Conservation (phyloP, 2,888 invertebrate species). For the Rhaphigaster nebulosa region DNA sequence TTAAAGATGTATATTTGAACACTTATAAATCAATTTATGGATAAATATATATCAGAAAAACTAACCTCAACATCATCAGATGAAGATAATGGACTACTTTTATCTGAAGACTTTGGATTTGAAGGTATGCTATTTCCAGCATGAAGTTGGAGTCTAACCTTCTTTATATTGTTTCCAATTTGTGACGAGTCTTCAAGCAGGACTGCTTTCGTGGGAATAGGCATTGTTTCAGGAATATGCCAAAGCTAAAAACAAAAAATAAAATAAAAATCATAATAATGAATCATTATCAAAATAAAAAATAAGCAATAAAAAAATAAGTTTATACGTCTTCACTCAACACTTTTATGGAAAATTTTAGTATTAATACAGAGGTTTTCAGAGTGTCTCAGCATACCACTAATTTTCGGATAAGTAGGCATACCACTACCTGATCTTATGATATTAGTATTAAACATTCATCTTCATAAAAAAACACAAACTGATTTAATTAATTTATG, state of each 20-base stretch:
- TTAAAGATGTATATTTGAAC: neutral
- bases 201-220: neutral
- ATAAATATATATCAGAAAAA: neutral
- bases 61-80: constrained; percentile 27
- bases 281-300: neutral
- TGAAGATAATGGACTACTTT: neutral
- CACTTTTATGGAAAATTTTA: no score
- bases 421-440: no score
- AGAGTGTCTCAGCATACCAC: no score
- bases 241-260: constrained; percentile 19
- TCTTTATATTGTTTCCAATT: constrained; percentile 51
- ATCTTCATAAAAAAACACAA: no score
- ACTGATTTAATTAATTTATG: no score
- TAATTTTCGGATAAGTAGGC: no score
- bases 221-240: constrained; percentile 53
- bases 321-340: no score
- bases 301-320: no score
- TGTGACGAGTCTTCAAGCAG: neutral
- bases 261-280: neutral
- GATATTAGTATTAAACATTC: no score
- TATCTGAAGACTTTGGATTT: neutral
- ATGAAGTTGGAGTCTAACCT: constrained; percentile 6
- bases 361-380: no score
- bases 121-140: neutral
- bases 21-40: neutral